Conservation (phyloP, 2,797 vertebrate genomes). For the Diplodus puntazzo region DNA sequence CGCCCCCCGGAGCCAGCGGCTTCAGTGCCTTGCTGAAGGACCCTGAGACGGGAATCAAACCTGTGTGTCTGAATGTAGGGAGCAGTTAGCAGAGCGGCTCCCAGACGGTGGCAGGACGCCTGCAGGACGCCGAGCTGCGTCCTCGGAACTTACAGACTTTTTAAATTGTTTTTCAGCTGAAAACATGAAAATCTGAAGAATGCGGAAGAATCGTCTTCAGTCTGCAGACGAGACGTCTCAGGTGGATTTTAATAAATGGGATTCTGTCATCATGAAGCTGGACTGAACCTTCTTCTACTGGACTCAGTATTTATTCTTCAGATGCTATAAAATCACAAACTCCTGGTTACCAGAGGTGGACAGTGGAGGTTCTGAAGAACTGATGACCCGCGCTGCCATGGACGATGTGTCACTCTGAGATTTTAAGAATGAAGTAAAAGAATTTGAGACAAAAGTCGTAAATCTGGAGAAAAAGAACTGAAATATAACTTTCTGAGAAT, state of each 20-base stretch:
- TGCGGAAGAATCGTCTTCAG: not conserved
- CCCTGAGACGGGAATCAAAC: slow-evolving; percentile 10
- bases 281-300: not conserved
- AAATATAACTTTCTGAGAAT: no score
- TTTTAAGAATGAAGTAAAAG: not conserved
- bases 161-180: not conserved
- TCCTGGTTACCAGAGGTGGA: no score
- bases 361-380: no score
- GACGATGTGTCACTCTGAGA: not conserved
- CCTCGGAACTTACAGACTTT: not conserved
- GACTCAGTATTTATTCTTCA: not conserved
- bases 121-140: not conserved
- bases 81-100: not conserved
- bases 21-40: slow-evolving; percentile 58
- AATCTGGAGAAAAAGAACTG: no score
- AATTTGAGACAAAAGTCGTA: not conserved
- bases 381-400: no score
- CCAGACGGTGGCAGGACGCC: not conserved
- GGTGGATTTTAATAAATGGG: no score
- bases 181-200: not conserved
- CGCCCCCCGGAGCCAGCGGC: slow-evolving; percentile 10
- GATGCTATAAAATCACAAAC: not conserved
- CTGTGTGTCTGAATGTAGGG: not conserved
- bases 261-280: not conserved
- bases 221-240: not conserved